Evolutionary conservation across 2,797 vertebrate genomes (phyloP), one percentile per base, ranked within the genome.

Genomic region (Champsocephalus esox): DNA sequence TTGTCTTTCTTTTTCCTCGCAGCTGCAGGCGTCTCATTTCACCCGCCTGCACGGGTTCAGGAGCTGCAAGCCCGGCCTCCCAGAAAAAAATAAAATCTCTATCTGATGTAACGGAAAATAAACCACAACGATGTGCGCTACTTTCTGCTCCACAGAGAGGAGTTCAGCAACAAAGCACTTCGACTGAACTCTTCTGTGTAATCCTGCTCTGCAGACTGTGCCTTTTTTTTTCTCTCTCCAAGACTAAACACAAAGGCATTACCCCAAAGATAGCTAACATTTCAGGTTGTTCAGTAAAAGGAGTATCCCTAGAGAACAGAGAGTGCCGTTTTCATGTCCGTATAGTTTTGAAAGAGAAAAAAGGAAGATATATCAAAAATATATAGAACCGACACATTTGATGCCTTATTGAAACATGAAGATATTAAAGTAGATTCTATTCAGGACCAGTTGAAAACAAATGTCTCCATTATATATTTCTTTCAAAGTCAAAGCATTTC

Each of bases 41-140:
- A 44, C 66, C 66, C 41, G 17, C 61, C 68, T 82, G 71, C 72
- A 60, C 48, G 54, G 69, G 73, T 68, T 83, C 61, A 80, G 79
- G 74, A 87, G 84, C 81, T 86, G 77, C 69, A 77, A 66, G 77
- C 62, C 59, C 51, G 16, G 72, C 55, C 71, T 66, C 51, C 67
- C 59, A 38, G 57, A 66, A 3, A 64, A 51, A n/a, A 0, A 34
- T n/a, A n/a, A n/a, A 19, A 60, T 62, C 72, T 79, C 87, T 85
- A 91, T 89, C 87, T 90, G 86, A 91, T 91, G 86, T 76, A 84
- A 88, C 84, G 68, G 82, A 83, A 90, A 83, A 90, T 74, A 91
- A 91, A 89, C 82, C 72, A 81, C 89, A 87, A 84, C 85, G 85
- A 73, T 75, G 65, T 17, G 73, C 68, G 83, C 86, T 79, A 73